Base-by-base conservation (phyloP, 2,888 invertebrate species). In the Gastrophysa polygoni region DNA sequence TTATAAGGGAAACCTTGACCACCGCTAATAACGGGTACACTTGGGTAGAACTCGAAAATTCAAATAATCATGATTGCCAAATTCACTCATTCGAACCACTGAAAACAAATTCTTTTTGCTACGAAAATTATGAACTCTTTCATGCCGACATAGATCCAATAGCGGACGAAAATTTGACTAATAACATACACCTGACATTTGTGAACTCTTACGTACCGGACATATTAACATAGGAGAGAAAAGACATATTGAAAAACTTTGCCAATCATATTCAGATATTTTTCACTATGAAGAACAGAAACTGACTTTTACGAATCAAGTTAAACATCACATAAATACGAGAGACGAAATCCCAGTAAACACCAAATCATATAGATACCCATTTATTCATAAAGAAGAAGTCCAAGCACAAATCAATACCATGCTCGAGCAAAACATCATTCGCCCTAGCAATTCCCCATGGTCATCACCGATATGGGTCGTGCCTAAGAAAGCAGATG, bases 261-360 rank as follows among this genome's bases (percentile, higher is more conserved):
- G n/a, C n/a, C n/a, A n/a, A n/a, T n/a, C n/a, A n/a, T n/a, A n/a
- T n/a, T n/a, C n/a, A n/a, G n/a, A n/a, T n/a, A n/a, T n/a, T n/a
- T 61, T 64, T 28, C 54, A 58, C 10, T 17, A 56, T 28, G 54
- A 16, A 8, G 32, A 49, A 8, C 49, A 59, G 5, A 21, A 46
- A 55, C 17, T 61, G n/a, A 58, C 57, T 11, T 61, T 63, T 11
- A 61, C 61, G 1, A 55, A 51, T 17, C 14, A 17, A 47, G 50
- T 63, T 5, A 49, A 68, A 56, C 61, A 64, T 48, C 44, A 68
- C 11, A 57, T 61, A 17, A 66, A 59, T 32, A 64, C 57, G 28
- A 51, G 16, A 16, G 58, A 54, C 20, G 55, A 68, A 29, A 50
- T 51, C 14, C 55, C 48, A 7, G 47, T 51, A 28, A 29, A 58